Evolutionary conservation across 2,113 vertebrate genomes (phyloP), one percentile per base, ranked within the genome.

Genomic region (Elanus axillaris): DNA sequence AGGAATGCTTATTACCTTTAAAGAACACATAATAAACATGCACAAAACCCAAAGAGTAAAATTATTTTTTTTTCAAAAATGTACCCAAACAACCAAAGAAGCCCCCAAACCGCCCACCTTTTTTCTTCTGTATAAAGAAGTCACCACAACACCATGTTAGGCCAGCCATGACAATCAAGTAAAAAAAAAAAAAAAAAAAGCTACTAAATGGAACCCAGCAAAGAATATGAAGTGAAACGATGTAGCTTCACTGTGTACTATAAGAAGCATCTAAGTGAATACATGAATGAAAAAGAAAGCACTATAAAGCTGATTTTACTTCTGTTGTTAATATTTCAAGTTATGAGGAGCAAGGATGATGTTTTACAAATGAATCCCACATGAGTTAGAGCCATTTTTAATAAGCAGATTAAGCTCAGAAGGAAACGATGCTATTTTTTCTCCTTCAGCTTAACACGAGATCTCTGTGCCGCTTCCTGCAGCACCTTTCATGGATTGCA

Each of bases 31-130:
- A 50, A 64, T 29, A 69, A 87, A 73, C 10, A 56, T 6, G 13
- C 89, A 25, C 3, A 38, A 66, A 52, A 18, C 2, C 3, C 4
- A 10, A 34, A 55, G 9, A 50, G 18, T 14, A 11, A 66, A 52
- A 38, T 50, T 7, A 1, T n/a, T n/a, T n/a, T 42, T 42, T 42
- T 42, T 42, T 43, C 6, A 52, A 11, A 20, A 56, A 21, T 3
- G 59, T 7, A 29, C 16, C 27, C 11, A 63, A 16, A 18, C 21
- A 48, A 53, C 7, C 14, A 29, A 81, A 68, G 6, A 47, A 40
- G 20, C 3, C 7, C 18, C 22, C 18, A 31, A 18, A 20, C 0
- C 3, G 3, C 8, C 3, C 19, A 38, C 9, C 7, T 38, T 92
- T 72, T 73, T 55, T 32, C 22, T 74, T 66, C 19, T 53, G 1